Conservation (phyloP, 2,888 invertebrate genomes). For the Drosophila kokeensis region DNA sequence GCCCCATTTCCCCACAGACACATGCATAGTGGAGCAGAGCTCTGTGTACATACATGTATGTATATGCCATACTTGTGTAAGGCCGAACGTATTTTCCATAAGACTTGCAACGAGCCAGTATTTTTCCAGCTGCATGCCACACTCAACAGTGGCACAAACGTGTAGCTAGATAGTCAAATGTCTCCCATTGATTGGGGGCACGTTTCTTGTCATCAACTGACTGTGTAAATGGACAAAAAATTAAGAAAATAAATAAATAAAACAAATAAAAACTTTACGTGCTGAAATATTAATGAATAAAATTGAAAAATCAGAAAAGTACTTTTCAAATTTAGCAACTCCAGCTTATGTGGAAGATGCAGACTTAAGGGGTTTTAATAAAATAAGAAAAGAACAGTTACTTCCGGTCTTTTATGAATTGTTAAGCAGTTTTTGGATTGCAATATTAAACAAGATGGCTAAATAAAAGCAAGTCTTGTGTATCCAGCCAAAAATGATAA, state of each 20-base stretch:
- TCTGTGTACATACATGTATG: not conserved
- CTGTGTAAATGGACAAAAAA: not conserved
- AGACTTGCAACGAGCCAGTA: slow-evolving; percentile 12
- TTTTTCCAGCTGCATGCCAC: slow-evolving; percentile 26
- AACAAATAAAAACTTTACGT: not conserved
- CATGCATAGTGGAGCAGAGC: slow-evolving; percentile 7
- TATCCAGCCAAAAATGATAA: not conserved
- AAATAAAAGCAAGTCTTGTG: slow-evolving; percentile 6
- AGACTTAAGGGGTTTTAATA: not conserved
- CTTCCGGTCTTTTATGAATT: slow-evolving; percentile 40
- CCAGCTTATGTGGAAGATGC: not conserved
- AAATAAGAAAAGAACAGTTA: not conserved
- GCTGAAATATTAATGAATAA: not conserved
- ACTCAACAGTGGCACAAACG: not conserved
- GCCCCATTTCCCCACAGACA: slow-evolving; percentile 12
- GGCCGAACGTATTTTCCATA: slow-evolving; percentile 9
- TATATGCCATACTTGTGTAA: slow-evolving; percentile 21
- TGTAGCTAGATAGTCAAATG: not conserved
- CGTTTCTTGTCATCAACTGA: not conserved
- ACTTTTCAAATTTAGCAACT: not conserved
- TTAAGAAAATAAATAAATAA: not conserved
- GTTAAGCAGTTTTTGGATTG: slow-evolving; percentile 30
- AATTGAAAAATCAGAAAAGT: not conserved
- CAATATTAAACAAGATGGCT: slow-evolving; percentile 27
- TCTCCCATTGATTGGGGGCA: slow-evolving; percentile 2